These are phyloP conservation scores for Ia io DNA, from an alignment of 2,113 vertebrate genomes.

Conservation along the genomic window DNA sequence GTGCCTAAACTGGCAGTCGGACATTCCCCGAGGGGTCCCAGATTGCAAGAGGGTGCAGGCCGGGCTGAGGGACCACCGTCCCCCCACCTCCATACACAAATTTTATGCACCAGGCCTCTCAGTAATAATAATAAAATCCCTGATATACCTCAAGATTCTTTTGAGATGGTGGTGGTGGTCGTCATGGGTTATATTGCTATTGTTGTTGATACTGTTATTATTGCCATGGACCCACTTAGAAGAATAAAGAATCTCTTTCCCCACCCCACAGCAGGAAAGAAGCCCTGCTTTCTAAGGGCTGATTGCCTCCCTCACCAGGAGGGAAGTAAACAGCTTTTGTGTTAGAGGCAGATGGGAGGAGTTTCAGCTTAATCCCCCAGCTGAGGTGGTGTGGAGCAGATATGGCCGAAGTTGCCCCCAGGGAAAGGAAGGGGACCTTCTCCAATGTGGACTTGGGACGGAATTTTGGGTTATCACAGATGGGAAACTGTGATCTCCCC, in stretches of 20 bases:
- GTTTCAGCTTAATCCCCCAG: neutral
- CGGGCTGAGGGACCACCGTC: too few species aligned
- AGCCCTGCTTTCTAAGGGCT: neutral
- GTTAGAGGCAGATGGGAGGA: neutral
- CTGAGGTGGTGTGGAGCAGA: neutral
- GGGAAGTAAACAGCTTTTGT: neutral
- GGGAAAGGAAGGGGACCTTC: neutral
- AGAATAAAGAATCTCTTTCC: neutral
- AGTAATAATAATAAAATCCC: neutral
- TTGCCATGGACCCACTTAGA: neutral
- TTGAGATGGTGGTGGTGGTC: neutral
- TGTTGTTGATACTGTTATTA: neutral
- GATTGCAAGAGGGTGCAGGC: too few species aligned
- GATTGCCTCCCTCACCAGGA: neutral
- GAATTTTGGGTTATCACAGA: neutral
- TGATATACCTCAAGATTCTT: neutral
- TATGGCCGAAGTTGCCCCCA: neutral
- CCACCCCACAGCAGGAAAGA: neutral
- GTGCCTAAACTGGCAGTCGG: too few species aligned
- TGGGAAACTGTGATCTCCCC: neutral
- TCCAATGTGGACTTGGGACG: neutral
- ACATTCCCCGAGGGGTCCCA: too few species aligned
- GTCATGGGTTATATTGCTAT: neutral
- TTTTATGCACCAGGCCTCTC: too few species aligned
- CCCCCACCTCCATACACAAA: too few species aligned